Conservation (phyloP, 2,113 vertebrate species). For the Limanda limanda region DNA sequence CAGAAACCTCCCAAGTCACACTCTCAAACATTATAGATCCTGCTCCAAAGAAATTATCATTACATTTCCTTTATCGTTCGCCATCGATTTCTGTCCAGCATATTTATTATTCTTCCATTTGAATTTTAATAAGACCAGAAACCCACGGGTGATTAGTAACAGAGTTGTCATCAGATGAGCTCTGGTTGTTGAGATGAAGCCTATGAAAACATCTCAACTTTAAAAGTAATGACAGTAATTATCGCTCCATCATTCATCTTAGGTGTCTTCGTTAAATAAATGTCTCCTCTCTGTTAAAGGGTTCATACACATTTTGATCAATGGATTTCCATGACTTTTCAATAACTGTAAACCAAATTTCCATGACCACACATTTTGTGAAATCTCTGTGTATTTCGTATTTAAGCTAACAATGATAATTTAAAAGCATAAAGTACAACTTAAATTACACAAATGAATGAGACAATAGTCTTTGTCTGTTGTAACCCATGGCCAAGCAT, state of each 20-base stretch:
- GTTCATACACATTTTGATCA: no score
- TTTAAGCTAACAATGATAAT: no score
- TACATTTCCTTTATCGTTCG: conserved; percentile 14
- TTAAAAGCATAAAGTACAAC: no score
- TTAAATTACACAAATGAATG: no score
- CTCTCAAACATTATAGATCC: conserved; percentile 20
- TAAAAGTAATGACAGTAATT: conserved; percentile 26
- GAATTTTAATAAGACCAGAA: conserved; percentile 35
- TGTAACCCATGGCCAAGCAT: no score
- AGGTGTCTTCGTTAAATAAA: conserved; percentile 18
- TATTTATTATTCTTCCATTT: conserved; percentile 30
- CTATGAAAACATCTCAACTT: conserved; percentile 22
- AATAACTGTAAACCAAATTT: no score
- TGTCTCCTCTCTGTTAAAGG: conserved; percentile 23
- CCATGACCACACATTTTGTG: no score
- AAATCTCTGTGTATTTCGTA: no score
- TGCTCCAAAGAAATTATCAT: conserved; percentile 27
- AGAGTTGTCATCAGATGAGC: conserved; percentile 18
- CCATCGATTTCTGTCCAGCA: conserved; percentile 26
- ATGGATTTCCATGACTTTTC: no score
- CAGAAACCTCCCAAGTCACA: conserved; percentile 21
- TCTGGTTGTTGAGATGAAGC: conserved; percentile 37
- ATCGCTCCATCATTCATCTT: conserved; percentile 16
- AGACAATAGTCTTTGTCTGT: no score
- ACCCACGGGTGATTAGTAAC: conserved; percentile 27